Evolutionary conservation across 1,140 invertebrate genomes (phyloP).

Genomic region (Panulirus ornatus): DNA sequence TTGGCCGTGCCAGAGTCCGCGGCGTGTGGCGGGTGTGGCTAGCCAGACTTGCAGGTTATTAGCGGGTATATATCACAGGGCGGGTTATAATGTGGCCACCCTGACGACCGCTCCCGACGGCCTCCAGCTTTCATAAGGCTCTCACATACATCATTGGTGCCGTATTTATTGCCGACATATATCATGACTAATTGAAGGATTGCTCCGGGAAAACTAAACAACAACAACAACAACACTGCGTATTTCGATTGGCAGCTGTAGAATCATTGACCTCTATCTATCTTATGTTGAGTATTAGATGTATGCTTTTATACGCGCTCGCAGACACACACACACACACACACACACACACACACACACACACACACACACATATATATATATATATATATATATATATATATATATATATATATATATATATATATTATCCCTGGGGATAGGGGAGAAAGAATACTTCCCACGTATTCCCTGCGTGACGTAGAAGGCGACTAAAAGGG

Average conservation of each 20-base stretch:
- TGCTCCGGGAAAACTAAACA: too few relatives aligned
- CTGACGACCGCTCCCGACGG: not conserved
- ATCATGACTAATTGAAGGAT: slow-evolving; percentile 12
- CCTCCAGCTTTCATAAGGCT: slow-evolving; percentile 16
- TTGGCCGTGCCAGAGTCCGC: too few relatives aligned
- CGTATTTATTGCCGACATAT: slow-evolving; percentile 8
- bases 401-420: slow-evolving; percentile 33
- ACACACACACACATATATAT: slow-evolving; percentile 1
- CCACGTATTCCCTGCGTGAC: too few relatives aligned
- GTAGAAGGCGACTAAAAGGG: too few relatives aligned
- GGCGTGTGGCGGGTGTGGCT: not conserved
- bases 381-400: slow-evolving; percentile 21
- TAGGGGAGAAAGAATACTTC: not conserved
- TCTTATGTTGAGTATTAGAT: too few relatives aligned
- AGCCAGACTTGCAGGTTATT: not conserved
- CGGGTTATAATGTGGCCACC: not conserved
- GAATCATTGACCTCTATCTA: too few relatives aligned
- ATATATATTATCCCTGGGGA: not conserved
- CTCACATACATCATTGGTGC: slow-evolving; percentile 14
- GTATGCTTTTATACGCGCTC: too few relatives aligned
- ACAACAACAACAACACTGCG: too few relatives aligned
- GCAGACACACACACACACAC: too few relatives aligned
- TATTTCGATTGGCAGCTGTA: too few relatives aligned
- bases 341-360: not conserved
- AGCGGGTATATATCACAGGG: slow-evolving; percentile 23